phyloP scores from a whole-genome alignment of 2,113 vertebrate genomes.

The Alethe diademata region DNA sequence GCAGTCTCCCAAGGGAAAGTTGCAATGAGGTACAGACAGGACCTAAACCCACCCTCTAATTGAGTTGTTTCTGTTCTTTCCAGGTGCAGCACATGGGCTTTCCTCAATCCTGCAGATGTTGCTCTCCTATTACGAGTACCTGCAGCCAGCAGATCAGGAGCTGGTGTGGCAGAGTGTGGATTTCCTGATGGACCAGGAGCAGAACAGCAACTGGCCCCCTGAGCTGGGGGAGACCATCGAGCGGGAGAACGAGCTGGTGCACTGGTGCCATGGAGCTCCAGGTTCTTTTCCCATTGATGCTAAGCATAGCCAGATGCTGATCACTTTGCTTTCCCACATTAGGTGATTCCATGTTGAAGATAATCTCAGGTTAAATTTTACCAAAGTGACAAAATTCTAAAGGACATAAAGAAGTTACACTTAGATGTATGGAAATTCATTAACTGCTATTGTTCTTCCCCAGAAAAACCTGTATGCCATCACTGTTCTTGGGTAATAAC shows the following conservation, averaged over 20 bases:
- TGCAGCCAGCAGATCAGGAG: slow-evolving; percentile 82
- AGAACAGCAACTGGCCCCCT: slow-evolving; percentile 90
- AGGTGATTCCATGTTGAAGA: not conserved
- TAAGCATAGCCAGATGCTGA: not conserved
- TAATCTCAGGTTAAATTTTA: not conserved
- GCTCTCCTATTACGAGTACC: slow-evolving; percentile 86
- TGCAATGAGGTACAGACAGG: not conserved
- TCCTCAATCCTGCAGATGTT: slow-evolving; percentile 91
- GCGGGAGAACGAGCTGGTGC: slow-evolving; percentile 87
- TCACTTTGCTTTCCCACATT: not conserved
- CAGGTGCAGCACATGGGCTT: slow-evolving; percentile 88
- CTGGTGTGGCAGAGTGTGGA: slow-evolving; percentile 90
- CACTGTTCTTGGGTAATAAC: not conserved
- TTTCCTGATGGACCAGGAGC: slow-evolving; percentile 91
- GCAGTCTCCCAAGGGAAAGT: not conserved
- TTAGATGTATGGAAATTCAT: not conserved
- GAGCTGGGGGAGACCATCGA: slow-evolving; percentile 87
- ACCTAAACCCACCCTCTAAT: not conserved
- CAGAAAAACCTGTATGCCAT: not conserved
- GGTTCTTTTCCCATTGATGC: slow-evolving; percentile 68
- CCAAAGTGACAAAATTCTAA: not conserved
- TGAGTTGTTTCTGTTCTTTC: not conserved
- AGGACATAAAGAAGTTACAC: not conserved
- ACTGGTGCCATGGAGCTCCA: slow-evolving; percentile 91
- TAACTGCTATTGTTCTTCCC: not conserved